Evolutionary conservation across 2,888 invertebrate species (phyloP), one percentile per base, ranked within the genome.

Genomic region (Heliothis peltigera): DNA sequence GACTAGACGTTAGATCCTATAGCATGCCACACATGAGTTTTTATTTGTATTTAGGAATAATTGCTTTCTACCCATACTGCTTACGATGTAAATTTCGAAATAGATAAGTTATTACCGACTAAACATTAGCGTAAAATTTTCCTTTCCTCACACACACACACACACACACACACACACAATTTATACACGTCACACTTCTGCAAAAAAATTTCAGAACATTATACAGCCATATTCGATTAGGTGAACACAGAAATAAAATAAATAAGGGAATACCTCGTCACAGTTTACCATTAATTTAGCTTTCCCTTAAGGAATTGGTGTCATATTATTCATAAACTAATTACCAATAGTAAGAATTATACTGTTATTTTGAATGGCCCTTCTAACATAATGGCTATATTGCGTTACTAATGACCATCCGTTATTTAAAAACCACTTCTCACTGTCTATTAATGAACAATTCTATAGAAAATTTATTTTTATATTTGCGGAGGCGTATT

Each of bases 351-450:
- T 49, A 61, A 12, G 18, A 43, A 53, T 39, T 64, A 66, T 63
- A 66, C 63, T 58, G 64, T 51, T 52, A 53, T 49, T 19, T 62
- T 51, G 59, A 62, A 57, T 62, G 55, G 49, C 22, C 7, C 17
- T 28, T 43, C 28, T 54, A 43, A 18, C 15, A 22, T 67, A 75
- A 78, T 78, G 59, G 54, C 2, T 28, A 63, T 60, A 64, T 68
- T 53, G 19, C 64, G 65, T 66, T 66, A 8, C 61, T 43, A 64
- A 66, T 57, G 8, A n/a, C 21, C 49, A 60, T 60, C 28, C 44
- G 28, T 56, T 56, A 58, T 52, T 43, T 48, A 51, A 63, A 54
- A 19, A 58, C n/a, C 12, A 28, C 39, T 39, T 28, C 28, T 25
- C 4, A 21, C 7, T 39, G 15, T 17, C 6, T 42, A 32, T 15